These are phyloP conservation scores for Callyntrura guangdongensis DNA, from an alignment of 2,888 invertebrate species.

Conservation along the genomic window DNA sequence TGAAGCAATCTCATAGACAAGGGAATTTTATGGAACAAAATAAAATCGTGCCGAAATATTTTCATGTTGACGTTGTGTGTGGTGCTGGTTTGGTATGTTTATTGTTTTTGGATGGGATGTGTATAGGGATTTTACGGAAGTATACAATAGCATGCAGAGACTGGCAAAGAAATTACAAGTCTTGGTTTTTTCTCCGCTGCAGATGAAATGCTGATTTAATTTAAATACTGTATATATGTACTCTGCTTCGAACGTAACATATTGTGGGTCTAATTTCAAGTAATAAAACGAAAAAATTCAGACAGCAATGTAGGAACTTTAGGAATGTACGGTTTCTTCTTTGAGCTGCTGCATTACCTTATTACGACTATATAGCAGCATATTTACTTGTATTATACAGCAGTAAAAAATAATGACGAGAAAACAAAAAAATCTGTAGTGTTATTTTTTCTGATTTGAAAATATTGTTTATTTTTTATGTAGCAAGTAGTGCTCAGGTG, in stretches of 20 bases:
- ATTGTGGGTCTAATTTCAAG: neutral
- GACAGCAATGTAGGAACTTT: neutral
- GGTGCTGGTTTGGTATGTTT: neutral
- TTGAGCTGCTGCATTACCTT: neutral
- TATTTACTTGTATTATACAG: neutral
- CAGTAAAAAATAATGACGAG: neutral
- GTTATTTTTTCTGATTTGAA: slow-evolving; percentile 27
- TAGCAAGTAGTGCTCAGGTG: neutral
- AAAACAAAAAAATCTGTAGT: neutral
- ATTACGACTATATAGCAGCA: neutral
- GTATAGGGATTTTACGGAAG: neutral
- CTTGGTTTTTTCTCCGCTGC: neutral
- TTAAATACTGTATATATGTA: neutral
- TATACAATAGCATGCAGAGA: neutral
- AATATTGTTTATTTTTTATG: slow-evolving; percentile 21
- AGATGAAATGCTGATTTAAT: neutral
- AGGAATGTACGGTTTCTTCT: neutral
- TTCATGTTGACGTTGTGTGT: slow-evolving; percentile 27
- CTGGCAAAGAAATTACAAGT: neutral
- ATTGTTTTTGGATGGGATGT: neutral
- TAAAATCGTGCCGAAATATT: slow-evolving; percentile 69
- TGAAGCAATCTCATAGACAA: slow-evolving; percentile 50
- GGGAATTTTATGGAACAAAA: slow-evolving; percentile 63
- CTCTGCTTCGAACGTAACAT: neutral
- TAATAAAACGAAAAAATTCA: neutral